These are phyloP conservation scores for Tokudaia muenninki DNA, from an alignment of 2,797 vertebrate genomes.

Conservation along the genomic window DNA sequence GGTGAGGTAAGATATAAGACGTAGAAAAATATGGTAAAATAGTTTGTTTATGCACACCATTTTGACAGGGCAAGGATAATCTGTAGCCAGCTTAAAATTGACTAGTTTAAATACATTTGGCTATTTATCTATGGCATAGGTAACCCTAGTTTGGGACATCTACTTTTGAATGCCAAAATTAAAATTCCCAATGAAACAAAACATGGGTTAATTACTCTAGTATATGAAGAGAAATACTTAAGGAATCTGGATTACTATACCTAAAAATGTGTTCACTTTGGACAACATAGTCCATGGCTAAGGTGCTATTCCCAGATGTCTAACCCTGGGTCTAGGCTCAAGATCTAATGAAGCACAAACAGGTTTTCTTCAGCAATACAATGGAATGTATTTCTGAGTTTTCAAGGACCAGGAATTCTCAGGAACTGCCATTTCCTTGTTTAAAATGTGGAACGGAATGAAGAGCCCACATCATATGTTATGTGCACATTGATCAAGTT, in stretches of 20 bases:
- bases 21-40: neutral
- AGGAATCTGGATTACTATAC: no score
- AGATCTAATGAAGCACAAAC: neutral
- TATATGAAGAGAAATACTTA: neutral
- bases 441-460: neutral
- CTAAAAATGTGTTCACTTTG: neutral
- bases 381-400: neutral
- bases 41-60: neutral
- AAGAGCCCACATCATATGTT: rapidly evolving
- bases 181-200: neutral
- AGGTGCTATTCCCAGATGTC: neutral
- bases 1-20: neutral
- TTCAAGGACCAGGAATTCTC: neutral
- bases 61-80: no score
- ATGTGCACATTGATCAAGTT: neutral
- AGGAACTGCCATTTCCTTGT: neutral
- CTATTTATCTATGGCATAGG: rapidly evolving
- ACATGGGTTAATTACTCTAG: no score
- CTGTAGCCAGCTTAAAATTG: neutral
- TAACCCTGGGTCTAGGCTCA: neutral
- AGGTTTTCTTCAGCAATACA: neutral
- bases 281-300: neutral
- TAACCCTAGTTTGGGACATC: neutral
- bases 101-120: rapidly evolving
- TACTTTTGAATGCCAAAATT: neutral